These are phyloP conservation scores for Drosophila robusta DNA, from an alignment of 2,888 invertebrate species.

Conservation along the genomic window DNA sequence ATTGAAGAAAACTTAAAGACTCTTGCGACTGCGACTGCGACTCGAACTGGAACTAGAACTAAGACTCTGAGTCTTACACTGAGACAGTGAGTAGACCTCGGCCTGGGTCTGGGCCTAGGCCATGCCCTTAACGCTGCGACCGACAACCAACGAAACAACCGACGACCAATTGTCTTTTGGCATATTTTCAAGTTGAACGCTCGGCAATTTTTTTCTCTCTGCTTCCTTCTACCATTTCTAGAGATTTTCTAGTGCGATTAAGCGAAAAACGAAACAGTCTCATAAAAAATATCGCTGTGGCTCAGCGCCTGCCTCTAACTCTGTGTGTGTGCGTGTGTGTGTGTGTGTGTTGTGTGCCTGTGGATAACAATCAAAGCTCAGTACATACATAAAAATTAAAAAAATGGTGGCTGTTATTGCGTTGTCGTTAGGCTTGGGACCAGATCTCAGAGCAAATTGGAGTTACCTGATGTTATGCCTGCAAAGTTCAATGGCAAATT, in stretches of 20 bases:
- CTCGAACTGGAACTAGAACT: slow-evolving; percentile 42
- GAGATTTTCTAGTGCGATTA: slow-evolving; percentile 76
- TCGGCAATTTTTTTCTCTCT: slow-evolving; percentile 54
- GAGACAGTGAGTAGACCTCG: slow-evolving; percentile 24
- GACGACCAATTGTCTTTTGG: slow-evolving; percentile 80
- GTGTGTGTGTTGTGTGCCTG: slow-evolving; percentile 13
- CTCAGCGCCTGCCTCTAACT: slow-evolving; percentile 37
- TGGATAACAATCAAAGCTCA: slow-evolving; percentile 55
- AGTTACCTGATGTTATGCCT: slow-evolving; percentile 35
- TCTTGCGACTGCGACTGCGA: slow-evolving; percentile 41
- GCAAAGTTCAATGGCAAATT: slow-evolving; percentile 59
- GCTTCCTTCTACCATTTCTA: slow-evolving; percentile 57
- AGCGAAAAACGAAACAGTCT: slow-evolving; percentile 78
- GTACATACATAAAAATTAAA: slow-evolving; percentile 49
- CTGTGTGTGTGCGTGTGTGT: neutral
- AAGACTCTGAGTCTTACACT: slow-evolving; percentile 28
- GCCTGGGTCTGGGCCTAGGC: slow-evolving; percentile 39
- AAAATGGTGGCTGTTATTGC: slow-evolving; percentile 68
- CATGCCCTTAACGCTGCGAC: slow-evolving; percentile 66
- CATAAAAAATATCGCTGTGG: slow-evolving; percentile 65
- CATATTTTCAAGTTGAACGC: slow-evolving; percentile 79
- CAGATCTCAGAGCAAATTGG: slow-evolving; percentile 45
- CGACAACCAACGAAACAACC: slow-evolving; percentile 55
- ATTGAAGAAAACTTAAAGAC: slow-evolving; percentile 75
- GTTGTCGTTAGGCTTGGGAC: slow-evolving; percentile 54